These are phyloP conservation scores for Dolichallabes microphthalmus DNA, from an alignment of 2,113 vertebrate genomes.

Conservation along the genomic window DNA sequence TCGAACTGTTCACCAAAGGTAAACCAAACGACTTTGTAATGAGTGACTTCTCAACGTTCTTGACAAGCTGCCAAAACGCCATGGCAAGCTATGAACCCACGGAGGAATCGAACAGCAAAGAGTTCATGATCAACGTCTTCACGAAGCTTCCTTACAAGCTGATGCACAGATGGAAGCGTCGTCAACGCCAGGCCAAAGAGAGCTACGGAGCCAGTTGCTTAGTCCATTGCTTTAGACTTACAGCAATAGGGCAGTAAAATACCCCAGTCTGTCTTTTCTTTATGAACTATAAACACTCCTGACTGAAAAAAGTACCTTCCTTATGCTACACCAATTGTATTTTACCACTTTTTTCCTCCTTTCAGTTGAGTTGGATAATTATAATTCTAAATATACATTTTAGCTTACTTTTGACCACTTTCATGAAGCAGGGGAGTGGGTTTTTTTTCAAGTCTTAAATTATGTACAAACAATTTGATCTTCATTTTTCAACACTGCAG, in stretches of 20 bases:
- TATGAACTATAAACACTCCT: not conserved
- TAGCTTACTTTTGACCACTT: not conserved
- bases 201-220: too few species aligned
- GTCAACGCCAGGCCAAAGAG: too few species aligned
- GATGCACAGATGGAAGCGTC: too few species aligned
- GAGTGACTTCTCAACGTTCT: too few species aligned
- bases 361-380: not conserved
- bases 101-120: too few species aligned
- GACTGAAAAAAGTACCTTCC: not conserved
- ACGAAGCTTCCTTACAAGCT: too few species aligned
- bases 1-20: too few species aligned
- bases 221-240: conserved; percentile 1
- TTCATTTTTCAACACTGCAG: not conserved
- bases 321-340: not conserved
- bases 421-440: not conserved
- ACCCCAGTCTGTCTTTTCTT: not conserved
- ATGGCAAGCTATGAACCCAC: too few species aligned
- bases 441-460: not conserved
- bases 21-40: too few species aligned
- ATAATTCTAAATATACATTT: not conserved
- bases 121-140: too few species aligned
- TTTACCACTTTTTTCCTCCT: not conserved
- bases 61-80: too few species aligned
- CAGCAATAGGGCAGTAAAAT: not conserved
- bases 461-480: not conserved